Percentiles rank a stretch among this genome's conserved stretches.
Conservation (phyloP, 2,113 vertebrate genomes). For the Syngnathus floridae region DNA sequence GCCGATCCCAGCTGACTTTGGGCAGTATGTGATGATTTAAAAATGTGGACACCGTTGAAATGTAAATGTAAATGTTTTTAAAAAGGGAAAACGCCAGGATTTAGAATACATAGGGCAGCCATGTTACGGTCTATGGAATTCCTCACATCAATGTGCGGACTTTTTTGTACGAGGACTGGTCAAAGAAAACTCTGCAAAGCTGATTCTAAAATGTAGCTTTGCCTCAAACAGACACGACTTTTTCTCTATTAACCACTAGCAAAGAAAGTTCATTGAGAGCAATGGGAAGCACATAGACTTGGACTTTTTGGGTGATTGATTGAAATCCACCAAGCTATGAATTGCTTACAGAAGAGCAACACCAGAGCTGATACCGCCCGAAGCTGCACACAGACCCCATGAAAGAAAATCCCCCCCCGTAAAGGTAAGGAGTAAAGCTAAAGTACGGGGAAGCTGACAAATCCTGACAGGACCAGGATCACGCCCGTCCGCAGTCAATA, state of each 20-base stretch:
- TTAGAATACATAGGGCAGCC: too few species aligned
- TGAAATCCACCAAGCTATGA: constrained; percentile 59
- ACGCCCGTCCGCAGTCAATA: constrained; percentile 27
- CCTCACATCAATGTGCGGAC: too few species aligned
- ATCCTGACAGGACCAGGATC: constrained; percentile 54
- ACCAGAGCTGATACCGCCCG: constrained; percentile 56
- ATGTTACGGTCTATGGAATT: too few species aligned
- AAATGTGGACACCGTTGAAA: not conserved
- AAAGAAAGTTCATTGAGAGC: constrained; percentile 58
- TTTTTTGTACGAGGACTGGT: not conserved
- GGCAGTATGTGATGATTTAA: not conserved
- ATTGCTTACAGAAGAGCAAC: constrained; percentile 68
- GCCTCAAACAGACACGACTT: constrained; percentile 59
- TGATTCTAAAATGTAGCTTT: constrained; percentile 16
- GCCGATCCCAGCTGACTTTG: too few species aligned
- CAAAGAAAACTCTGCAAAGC: not conserved
- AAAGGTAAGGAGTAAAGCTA: constrained; percentile 38
- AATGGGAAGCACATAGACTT: constrained; percentile 34
- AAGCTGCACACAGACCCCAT: constrained; percentile 41
- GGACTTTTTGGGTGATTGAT: constrained; percentile 66
- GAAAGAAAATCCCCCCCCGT: constrained; percentile 53
- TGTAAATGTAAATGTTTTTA: too few species aligned
- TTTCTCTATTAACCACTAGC: constrained; percentile 52
- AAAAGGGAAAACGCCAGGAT: too few species aligned
- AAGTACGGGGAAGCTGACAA: constrained; percentile 42